Percentiles rank a stretch among this genome's conserved stretches.
These are phyloP conservation scores for Albula glossodonta DNA, from an alignment of 2,113 vertebrate genomes.

Conservation along the genomic window DNA sequence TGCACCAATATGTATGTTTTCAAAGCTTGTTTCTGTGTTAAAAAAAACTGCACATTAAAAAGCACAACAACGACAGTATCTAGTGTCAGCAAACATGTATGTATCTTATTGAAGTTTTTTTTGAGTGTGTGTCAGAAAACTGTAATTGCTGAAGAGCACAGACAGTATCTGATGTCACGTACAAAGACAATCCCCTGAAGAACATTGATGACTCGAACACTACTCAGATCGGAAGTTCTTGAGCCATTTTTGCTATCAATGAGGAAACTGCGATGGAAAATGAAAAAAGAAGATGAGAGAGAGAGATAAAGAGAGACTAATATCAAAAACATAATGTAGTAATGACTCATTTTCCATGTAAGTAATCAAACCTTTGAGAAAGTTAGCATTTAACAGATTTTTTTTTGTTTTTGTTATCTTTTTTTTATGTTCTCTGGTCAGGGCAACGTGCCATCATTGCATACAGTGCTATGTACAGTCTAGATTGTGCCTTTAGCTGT, in stretches of 20 bases:
- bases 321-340: neutral
- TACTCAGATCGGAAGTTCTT: neutral
- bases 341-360: neutral
- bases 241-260: constrained; percentile 24
- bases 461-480: too few species aligned
- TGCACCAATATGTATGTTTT: too few species aligned
- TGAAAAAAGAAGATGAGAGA: neutral
- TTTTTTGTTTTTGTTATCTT: neutral
- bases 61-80: too few species aligned
- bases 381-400: neutral
- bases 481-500: neutral
- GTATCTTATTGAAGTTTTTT: neutral
- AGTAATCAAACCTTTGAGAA: neutral
- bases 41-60: too few species aligned
- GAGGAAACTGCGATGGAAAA: constrained; percentile 23
- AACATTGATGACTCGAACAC: neutral
- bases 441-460: neutral
- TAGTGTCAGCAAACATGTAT: neutral
- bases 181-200: neutral
- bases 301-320: neutral
- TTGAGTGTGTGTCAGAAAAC: neutral
- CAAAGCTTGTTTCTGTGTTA: too few species aligned
- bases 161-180: neutral
- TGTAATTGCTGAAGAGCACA: neutral
- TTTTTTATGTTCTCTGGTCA: neutral